Evolutionary conservation across 2,113 vertebrate genomes (phyloP).

Genomic region (Trinectes maculatus): DNA sequence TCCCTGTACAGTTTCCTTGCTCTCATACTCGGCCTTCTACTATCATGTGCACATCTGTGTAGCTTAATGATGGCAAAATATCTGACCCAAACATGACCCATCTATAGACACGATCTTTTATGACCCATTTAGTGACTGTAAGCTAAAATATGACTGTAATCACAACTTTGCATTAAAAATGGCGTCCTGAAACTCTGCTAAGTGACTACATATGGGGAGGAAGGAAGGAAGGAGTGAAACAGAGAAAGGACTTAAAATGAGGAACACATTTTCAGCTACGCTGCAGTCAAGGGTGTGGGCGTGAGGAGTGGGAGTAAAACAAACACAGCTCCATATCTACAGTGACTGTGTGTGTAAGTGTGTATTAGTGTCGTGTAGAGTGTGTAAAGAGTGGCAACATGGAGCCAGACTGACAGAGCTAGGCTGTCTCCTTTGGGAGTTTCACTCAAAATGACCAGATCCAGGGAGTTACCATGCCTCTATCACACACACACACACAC

Average conservation of each 20-base stretch:
- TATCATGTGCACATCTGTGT: neutral
- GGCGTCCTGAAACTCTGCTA: slow-evolving; percentile 3
- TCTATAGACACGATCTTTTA: neutral
- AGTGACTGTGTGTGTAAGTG: slow-evolving; percentile 9
- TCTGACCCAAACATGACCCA: neutral
- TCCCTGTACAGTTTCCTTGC: slow-evolving; percentile 17
- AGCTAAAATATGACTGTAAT: slow-evolving; percentile 9
- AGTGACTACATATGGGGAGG: slow-evolving; percentile 35
- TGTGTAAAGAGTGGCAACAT: slow-evolving; percentile 33
- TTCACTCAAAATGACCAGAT: slow-evolving; percentile 56
- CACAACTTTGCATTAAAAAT: slow-evolving; percentile 3
- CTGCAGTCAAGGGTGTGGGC: slow-evolving; percentile 68
- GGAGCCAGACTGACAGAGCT: slow-evolving; percentile 38
- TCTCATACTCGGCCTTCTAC: neutral
- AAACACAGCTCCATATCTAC: slow-evolving; percentile 52
- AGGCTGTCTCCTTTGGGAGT: slow-evolving; percentile 38
- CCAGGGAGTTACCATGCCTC: slow-evolving; percentile 40
- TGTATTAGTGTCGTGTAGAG: neutral
- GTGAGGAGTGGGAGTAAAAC: slow-evolving; percentile 71
- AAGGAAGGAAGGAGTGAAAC: slow-evolving; percentile 46
- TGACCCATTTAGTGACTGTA: slow-evolving; percentile 28
- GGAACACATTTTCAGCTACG: slow-evolving; percentile 75
- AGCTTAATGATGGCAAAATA: neutral
- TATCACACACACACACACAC: slow-evolving; percentile 16
- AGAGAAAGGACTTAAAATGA: slow-evolving; percentile 62